Percentiles rank a stretch among this genome's conserved stretches.
Evolutionary conservation across 2,113 vertebrate genomes (phyloP).

Genomic region (Entomyzon cyanotis): DNA sequence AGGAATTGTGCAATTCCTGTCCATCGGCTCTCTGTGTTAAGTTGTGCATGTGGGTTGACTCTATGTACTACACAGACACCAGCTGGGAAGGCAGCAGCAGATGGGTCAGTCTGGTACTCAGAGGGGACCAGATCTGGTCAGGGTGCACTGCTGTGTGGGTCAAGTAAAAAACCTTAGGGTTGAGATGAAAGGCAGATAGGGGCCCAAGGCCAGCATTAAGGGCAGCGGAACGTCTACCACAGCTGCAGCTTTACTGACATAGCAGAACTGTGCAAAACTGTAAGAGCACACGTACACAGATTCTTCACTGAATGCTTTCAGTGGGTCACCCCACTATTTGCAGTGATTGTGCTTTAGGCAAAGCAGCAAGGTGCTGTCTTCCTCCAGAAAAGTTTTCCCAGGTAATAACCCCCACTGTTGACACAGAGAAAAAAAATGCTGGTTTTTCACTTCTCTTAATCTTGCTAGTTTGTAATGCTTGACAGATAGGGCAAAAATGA

Average conservation of each 20-base stretch:
- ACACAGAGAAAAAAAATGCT: background rate
- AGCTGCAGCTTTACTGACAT: background rate
- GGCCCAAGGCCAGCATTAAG: background rate
- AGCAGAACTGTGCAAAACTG: background rate
- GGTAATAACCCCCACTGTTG: background rate
- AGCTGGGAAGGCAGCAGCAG: background rate
- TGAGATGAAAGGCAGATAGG: constrained; percentile 3
- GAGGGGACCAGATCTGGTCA: background rate
- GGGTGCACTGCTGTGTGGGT: background rate
- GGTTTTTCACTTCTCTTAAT: background rate
- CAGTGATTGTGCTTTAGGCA: background rate
- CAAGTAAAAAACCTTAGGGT: background rate
- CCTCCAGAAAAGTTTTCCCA: background rate
- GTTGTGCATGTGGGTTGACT: background rate
- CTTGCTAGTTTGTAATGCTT: background rate
- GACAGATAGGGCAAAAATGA: background rate
- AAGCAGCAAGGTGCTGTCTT: background rate
- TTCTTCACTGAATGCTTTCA: background rate
- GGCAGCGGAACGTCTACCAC: background rate
- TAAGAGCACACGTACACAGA: background rate
- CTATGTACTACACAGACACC: background rate
- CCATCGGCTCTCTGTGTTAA: background rate
- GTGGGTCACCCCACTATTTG: background rate
- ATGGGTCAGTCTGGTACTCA: background rate
- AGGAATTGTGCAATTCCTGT: constrained; percentile 16